These are phyloP conservation scores for Phymanthus crucifer DNA, from an alignment of 92 coral and sea anemone genomes.

Conservation along the genomic window DNA sequence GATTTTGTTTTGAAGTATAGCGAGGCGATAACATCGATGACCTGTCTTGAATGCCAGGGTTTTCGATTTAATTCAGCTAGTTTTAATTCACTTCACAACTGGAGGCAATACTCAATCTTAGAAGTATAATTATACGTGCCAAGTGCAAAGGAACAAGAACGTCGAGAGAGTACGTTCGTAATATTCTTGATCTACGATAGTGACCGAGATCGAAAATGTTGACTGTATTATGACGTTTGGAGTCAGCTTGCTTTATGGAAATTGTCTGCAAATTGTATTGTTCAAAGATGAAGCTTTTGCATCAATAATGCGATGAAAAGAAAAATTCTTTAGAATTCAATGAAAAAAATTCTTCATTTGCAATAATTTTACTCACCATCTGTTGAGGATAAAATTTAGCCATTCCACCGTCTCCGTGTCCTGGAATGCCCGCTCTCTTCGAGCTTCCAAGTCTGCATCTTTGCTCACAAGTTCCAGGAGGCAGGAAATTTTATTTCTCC, in stretches of 20 bases:
- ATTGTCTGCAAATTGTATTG: neutral
- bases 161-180: neutral
- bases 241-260: neutral
- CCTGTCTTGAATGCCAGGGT: neutral
- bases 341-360: too few relatives aligned
- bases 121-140: neutral
- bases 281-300: neutral
- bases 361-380: constrained; percentile 63
- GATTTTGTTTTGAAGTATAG: neutral
- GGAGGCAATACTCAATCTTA: neutral
- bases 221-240: neutral
- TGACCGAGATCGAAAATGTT: neutral
- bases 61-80: neutral
- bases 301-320: neutral
- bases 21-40: neutral
- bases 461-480: constrained; percentile 63
- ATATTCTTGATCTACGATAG: neutral
- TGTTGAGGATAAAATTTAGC: constrained; percentile 76
- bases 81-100: neutral
- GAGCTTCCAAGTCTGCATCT: constrained; percentile 67
- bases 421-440: constrained; percentile 58
- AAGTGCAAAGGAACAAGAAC: neutral
- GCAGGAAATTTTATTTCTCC: constrained; percentile 60
- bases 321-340: neutral
- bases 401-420: constrained; percentile 83